Evolutionary conservation across 1,140 invertebrate genomes (phyloP), one percentile per base, ranked within the genome.

Genomic region (Drosophila takahashii): DNA sequence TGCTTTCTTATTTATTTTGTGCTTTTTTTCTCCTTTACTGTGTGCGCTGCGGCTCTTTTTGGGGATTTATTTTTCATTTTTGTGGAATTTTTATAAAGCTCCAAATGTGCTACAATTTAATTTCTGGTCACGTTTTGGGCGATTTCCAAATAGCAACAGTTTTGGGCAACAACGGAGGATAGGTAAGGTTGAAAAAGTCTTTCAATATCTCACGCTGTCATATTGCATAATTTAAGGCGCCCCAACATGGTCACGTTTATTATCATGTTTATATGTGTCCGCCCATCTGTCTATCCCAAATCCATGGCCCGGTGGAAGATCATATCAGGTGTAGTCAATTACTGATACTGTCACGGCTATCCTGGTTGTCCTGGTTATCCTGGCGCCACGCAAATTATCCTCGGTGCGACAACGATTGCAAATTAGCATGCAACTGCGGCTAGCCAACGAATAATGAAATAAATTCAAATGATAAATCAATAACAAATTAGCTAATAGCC

Each of bases 51-150:
- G 56, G 70, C 48, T 76, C 51, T 77, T 87, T 79, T 50, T 58
- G 57, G 58, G 84, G 76, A 80, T 89, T 79, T 89, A 74, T 87
- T 67, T 89, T 87, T 84, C 76, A 83, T 87, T 87, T 86, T 81
- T 86, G 79, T 81, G 58, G 59, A 83, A 79, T 72, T 86, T 83
- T 83, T 74, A 69, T 77, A 77, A 84, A 77, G 84, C 79, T 79
- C 50, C 66, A 66, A 66, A 81, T 87, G 51, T 65, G 53, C 34
- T 71, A 62, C 61, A 79, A 71, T 87, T 87, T 89, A 84, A 87
- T 87, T 90, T 87, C 84, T 89, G 64, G 84, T 87, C 84, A 87
- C 84, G 84, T 87, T 72, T 73, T 71, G 77, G 87, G 72, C 73
- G 84, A 87, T 87, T 89, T 80, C 57, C 71, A 79, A 86, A 78